Evolutionary conservation across 2,888 invertebrate genomes (phyloP), one percentile per base, ranked within the genome.

Genomic region (Horisme vitalbata): DNA sequence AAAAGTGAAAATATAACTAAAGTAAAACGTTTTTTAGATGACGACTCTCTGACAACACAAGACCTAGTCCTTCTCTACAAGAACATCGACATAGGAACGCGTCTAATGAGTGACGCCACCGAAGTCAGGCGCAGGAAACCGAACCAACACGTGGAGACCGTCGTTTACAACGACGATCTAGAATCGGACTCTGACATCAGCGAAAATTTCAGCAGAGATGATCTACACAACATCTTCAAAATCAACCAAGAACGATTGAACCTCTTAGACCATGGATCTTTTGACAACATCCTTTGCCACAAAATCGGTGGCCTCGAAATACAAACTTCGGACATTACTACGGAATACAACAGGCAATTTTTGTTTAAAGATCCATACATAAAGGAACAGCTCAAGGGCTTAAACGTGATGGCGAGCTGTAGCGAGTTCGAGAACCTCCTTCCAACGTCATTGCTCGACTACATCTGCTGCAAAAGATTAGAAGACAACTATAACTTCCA

Each of bases 401-500:
- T 81, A 6, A 74, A 71, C 32, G 35, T 65, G 3, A 52, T 75
- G 35, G 51, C 68, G 8, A 68, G 57, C 23, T 52, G 64, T 2
- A 61, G 64, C 8, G 65, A 67, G 13, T 59, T 63, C 1, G 68
- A 72, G 4, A 62, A 52, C n/a, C 21, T 77, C 7, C 61, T 85
- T 2, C 81, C 87, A 0, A 60, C 75, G 3, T 81, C 84, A 4
- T 57, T 88, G 31, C 56, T 89, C 2, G 86, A 89, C 55, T 87
- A 81, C 44, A 75, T 88, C 45, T 83, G 80, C 53, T 81, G 80
- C 59, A 83, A 83, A 51, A 73, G 79, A 1, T 57, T 83, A 3
- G 86, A 86, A 52, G 83, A 85, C 32, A 82, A 83, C 55, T 82
- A 79, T 41, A 83, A 75, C 52, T 83, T 86, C 57, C 80, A 87